Evolutionary conservation across 2,797 vertebrate species (phyloP).

Genomic region (Lemur catta): DNA sequence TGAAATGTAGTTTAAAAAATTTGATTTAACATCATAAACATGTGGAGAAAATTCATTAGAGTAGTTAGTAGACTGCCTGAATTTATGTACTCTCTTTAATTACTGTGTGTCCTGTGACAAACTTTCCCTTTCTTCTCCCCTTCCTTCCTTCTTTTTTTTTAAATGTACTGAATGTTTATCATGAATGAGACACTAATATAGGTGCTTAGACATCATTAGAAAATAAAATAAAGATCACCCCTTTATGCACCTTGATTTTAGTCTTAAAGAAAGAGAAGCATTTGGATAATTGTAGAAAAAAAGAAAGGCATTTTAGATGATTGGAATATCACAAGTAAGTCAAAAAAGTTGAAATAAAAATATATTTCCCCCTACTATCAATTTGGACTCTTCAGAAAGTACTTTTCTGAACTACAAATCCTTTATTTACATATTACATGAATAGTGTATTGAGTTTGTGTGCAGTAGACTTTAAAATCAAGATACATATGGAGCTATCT

Average conservation of each 20-base stretch:
- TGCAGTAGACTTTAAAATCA: not conserved
- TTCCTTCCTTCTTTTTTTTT: not conserved
- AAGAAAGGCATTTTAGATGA: not conserved
- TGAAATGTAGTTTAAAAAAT: not conserved
- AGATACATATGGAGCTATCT: not conserved
- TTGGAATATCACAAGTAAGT: not conserved
- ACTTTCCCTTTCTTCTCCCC: not conserved
- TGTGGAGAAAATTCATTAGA: not conserved
- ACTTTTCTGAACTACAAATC: not conserved
- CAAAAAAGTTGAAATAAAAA: not conserved
- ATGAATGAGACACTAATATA: not conserved
- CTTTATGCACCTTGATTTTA: not conserved
- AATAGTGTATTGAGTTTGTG: not conserved
- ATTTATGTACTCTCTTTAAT: not conserved
- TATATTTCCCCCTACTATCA: not conserved
- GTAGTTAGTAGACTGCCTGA: too few species aligned
- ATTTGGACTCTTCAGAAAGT: not conserved
- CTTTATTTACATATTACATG: not conserved
- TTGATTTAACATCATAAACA: not conserved
- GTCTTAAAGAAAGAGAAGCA: not conserved
- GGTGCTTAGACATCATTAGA: not conserved
- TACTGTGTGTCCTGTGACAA: not conserved
- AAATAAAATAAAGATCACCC: not conserved
- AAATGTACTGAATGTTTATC: not conserved
- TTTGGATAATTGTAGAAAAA: not conserved